A percentile compares a stretch with the other conserved stretches of the same genome.
Evolutionary conservation across 1,140 invertebrate genomes (phyloP).

Genomic region (Caligus rogercresseyi): DNA sequence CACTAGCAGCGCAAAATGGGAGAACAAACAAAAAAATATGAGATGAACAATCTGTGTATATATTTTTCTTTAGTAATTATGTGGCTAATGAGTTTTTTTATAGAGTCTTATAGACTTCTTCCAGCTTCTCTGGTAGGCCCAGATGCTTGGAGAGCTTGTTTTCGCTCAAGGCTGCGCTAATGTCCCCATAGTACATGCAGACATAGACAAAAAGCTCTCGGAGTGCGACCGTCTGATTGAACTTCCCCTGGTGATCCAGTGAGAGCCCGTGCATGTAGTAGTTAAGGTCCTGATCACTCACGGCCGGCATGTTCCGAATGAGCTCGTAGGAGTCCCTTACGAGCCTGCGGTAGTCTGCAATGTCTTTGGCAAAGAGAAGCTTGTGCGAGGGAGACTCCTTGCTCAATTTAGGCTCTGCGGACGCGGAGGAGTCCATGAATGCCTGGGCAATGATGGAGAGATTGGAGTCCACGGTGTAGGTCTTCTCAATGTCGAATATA

Average conservation of each 20-base stretch:
- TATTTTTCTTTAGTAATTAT: background rate
- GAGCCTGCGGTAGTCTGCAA: constrained; percentile 42
- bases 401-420: constrained; percentile 35
- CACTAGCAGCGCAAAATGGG: background rate
- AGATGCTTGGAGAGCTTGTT: constrained; percentile 17
- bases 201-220: constrained; percentile 88
- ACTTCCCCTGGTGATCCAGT: constrained; percentile 63
- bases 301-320: constrained; percentile 60
- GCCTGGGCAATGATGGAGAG: constrained; percentile 87
- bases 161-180: constrained; percentile 33
- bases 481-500: constrained; percentile 89
- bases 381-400: constrained; percentile 91
- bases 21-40: background rate
- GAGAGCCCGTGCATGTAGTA: constrained; percentile 79
- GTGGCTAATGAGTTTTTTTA: constrained; percentile 21
- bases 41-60: background rate
- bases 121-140: constrained; percentile 24
- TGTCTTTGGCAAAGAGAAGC: constrained; percentile 80
- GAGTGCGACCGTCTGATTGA: constrained; percentile 69
- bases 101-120: constrained; percentile 24
- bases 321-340: constrained; percentile 70
- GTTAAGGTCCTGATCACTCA: constrained; percentile 78
- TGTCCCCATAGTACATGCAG: constrained; percentile 76
- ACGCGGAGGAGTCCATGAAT: constrained; percentile 59
- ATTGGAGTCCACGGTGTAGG: constrained; percentile 71